Evolutionary conservation across 2,113 vertebrate species (phyloP).

Genomic region (Callopanchax toddi): DNA sequence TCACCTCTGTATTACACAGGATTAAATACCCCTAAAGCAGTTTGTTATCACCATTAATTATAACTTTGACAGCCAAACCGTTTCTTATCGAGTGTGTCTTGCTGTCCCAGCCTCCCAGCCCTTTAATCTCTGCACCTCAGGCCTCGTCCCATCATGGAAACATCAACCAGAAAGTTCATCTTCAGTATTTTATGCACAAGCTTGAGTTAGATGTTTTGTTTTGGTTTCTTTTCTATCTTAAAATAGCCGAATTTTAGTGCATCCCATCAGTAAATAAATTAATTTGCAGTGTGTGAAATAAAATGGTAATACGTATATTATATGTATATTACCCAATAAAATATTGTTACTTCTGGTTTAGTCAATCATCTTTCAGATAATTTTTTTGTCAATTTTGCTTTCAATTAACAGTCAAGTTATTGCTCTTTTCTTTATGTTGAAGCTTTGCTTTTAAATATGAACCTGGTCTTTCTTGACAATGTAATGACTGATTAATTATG

Average conservation of each 20-base stretch:
- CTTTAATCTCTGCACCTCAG: neutral
- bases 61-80: neutral
- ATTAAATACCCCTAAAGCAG: neutral
- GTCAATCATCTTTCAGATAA: no score
- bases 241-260: neutral
- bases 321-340: no score
- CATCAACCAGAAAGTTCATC: neutral
- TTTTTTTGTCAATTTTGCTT: no score
- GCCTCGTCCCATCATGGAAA: constrained; percentile 10
- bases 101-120: neutral
- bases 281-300: no score
- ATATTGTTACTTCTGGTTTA: no score
- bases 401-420: no score
- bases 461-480: no score
- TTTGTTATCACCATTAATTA: neutral
- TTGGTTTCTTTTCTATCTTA: neutral
- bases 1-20: neutral
- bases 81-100: constrained; percentile 6
- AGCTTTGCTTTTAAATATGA: no score
- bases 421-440: no score
- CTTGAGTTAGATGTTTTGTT: neutral
- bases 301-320: no score
- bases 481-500: no score
- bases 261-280: no score
- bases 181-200: neutral